Evolutionary conservation across 2,888 invertebrate species (phyloP).

Genomic region (Spicauda simplicius): DNA sequence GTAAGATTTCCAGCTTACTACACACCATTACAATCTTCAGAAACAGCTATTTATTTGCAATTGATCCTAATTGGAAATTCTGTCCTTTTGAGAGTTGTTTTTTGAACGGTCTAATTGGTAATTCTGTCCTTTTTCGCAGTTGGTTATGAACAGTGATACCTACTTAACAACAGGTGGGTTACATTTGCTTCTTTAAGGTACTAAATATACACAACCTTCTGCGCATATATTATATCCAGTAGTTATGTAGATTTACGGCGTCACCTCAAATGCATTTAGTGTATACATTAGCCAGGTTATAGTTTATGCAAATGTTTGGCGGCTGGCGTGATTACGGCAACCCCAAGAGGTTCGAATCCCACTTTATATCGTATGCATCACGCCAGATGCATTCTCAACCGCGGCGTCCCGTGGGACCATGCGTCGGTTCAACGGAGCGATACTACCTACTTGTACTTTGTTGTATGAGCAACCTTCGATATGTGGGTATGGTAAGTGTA

Average conservation of each 20-base stretch:
- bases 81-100: too few species aligned
- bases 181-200: too few species aligned
- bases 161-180: too few species aligned
- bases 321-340: constrained; percentile 66
- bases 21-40: too few species aligned
- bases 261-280: constrained; percentile 17
- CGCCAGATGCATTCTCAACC: constrained; percentile 67
- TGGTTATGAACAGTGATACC: too few species aligned
- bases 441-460: constrained; percentile 16
- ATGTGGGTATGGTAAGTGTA: background rate
- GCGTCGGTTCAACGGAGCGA: constrained; percentile 46
- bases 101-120: too few species aligned
- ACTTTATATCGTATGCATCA: constrained; percentile 73
- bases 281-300: constrained; percentile 22
- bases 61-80: too few species aligned
- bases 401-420: constrained; percentile 52
- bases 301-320: constrained; percentile 27
- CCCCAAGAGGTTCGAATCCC: constrained; percentile 60
- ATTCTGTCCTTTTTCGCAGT: too few species aligned
- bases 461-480: background rate
- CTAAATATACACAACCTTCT: too few species aligned
- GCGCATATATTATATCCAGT: too few species aligned
- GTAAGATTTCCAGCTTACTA: too few species aligned
- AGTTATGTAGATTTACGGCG: constrained; percentile 4
- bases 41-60: too few species aligned